Evolutionary conservation across 2,113 vertebrate species (phyloP), one percentile per base, ranked within the genome.

Genomic region (Eira barbara): DNA sequence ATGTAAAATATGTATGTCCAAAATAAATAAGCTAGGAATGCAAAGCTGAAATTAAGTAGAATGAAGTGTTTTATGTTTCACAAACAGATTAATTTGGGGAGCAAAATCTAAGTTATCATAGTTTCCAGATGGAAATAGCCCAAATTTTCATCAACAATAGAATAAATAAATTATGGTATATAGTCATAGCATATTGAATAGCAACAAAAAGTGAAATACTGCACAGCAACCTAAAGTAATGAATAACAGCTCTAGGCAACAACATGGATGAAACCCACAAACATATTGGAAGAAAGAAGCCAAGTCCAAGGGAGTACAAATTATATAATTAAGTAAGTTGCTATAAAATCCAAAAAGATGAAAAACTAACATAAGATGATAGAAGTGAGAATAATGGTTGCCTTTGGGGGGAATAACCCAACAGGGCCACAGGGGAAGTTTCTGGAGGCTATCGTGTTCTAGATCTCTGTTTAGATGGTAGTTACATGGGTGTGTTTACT

Each of bases 11-110:
- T 42, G 13, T 31, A 29, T 42, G 65, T 84, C 67, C 12, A 61
- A 67, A 93, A 80, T 86, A 90, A 80, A 63, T 52, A 82, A 94
- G 17, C 45, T 39, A 80, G 27, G 31, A 81, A 65, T 29, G 49
- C 8, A 36, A 76, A 89, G 63, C 82, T 88, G 31, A 95, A 95
- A 36, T 74, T 85, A 94, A 49, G 47, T 69, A 59, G 23, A 31
- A 86, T 63, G 61, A 94, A 94, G 49, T 57, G 7, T 61, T 80
- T 36, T 67, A 31, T 69, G 65, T 79, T 90, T 94, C 84, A 65
- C 13, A 84, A 95, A 85, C 29, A 57, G 92, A 87, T 87, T 90
- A 55, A 87, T 86, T 65, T 86, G 47, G 90, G 45, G 93, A 65
- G 42, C 36, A 93, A 94, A 91, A 49, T 88, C 52, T 73, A 49